A percentile compares a stretch with the other conserved stretches of the same genome.
Evolutionary conservation across 2,797 vertebrate species (phyloP).

Genomic region (Xenentodon cancila): DNA sequence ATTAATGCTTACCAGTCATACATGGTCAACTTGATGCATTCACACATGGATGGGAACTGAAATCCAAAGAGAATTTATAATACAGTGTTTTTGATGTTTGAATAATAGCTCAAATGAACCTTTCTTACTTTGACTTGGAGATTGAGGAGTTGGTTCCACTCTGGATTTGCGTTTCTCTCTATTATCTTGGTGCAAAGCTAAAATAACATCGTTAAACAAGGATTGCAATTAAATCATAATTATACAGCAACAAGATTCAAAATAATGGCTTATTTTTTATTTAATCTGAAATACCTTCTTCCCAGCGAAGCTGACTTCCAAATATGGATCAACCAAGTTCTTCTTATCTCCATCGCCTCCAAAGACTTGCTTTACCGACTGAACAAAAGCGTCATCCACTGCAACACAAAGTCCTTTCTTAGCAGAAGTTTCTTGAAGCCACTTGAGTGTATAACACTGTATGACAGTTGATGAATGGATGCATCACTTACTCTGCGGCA

Average conservation of each 20-base stretch:
- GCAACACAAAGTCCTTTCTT: conserved; percentile 33
- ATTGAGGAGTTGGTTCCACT: conserved; percentile 94
- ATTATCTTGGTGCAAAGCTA: conserved; percentile 92
- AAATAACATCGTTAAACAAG: conserved; percentile 19
- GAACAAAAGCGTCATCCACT: conserved; percentile 97
- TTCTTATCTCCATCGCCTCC: conserved; percentile 91
- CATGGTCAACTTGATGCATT: conserved; percentile 90
- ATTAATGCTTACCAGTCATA: conserved; percentile 91
- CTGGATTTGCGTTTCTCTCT: conserved; percentile 96
- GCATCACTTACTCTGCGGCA: conserved; percentile 90
- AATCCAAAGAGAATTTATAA: conserved; percentile 19
- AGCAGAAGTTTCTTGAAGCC: not conserved
- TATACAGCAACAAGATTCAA: not conserved
- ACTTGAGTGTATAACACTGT: not conserved
- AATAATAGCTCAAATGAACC: not conserved
- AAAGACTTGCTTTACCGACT: conserved; percentile 92
- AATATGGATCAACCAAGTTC: conserved; percentile 96
- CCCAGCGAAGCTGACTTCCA: conserved; percentile 96
- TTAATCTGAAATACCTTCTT: conserved; percentile 86
- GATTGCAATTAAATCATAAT: not conserved
- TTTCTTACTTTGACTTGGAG: conserved; percentile 92
- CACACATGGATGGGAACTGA: conserved; percentile 98
- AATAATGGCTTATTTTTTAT: not conserved
- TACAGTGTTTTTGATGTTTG: not conserved
- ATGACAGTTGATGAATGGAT: not conserved